Evolutionary conservation across 2,797 vertebrate species (phyloP), one percentile per base, ranked within the genome.

Genomic region (Champsocephalus esox): DNA sequence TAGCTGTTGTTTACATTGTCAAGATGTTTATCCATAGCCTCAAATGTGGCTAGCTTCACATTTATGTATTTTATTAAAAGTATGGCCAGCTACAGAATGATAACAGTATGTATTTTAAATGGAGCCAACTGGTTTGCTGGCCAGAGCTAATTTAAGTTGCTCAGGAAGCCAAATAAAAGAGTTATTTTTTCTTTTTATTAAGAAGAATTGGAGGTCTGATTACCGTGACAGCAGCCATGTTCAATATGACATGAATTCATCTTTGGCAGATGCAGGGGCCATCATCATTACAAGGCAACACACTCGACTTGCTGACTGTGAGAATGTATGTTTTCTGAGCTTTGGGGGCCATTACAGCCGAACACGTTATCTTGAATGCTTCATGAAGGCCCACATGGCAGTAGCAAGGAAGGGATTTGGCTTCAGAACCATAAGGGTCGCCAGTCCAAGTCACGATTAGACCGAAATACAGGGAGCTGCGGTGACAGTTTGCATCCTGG

Each of bases 211-310:
- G 65, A 57, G n/a, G 9, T 80, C 75, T 81, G 76, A 87, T 88
- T 81, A 75, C 7, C 17, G 76, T 69, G 83, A 78, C 80, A 68
- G 81, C 63, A 55, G 66, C 28, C 67, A 65, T 38, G 80, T 62
- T 88, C 34, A 69, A 57, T 67, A 80, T 56, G 54, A 75, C 85
- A 70, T 52, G 77, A 84, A 86, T 75, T 78, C 76, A 89, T 89
- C 6, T 55, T 57, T 69, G 62, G 86, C 32, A 52, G 74, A 86
- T 87, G 89, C 82, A 86, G 73, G 78, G 82, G 81, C 41, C 70
- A 75, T 56, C 81, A 9, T 93, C 82, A 89, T 93, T 93, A 91
- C 87, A 86, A 92, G 79, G 76, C 63, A 64, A 70, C 79, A 68
- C 64, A 28, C n/a, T 61, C 63, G 68, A 70, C 55, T 48, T 17